Base-by-base conservation (phyloP, 2,113 vertebrate species). In the Zosterops borbonicus region DNA sequence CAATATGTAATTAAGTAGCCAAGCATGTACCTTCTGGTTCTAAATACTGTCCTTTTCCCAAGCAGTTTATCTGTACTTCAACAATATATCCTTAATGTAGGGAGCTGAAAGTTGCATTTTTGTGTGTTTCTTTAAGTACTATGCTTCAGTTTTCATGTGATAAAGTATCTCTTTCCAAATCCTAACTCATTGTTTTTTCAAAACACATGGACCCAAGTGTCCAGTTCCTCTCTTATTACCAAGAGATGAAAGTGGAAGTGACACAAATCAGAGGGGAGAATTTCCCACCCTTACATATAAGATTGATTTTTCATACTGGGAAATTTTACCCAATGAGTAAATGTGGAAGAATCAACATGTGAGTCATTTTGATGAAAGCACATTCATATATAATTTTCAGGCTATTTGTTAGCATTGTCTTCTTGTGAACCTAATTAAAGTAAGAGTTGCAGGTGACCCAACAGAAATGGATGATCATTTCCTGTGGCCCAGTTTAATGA, bases 371-470 rank as follows among this genome's bases (percentile, higher is more conserved):
- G 35, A 67, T 73, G 79, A 74, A 91, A 91, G 19, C 27, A 87
- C 12, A 70, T 68, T 79, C 20, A 23, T 82, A 39, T 60, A 64
- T 87, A 2, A 56, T 89, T 92, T 79, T 75, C 58, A 60, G 58
- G 58, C 75, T 95, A 73, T 86, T 91, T 94, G 70, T 92, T 75
- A 81, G 62, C 62, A 64, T 21, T 52, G 71, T 58, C 59, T 92
- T 69, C 84, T 89, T 74, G 83, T 94, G 83, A 96, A 63, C 50
- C 44, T 78, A 70, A 87, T 92, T 93, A 96, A 92, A 71, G 44
- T 88, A 87, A 83, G 73, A 93, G 71, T 95, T 92, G 73, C 81
- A 93, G 81, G 88, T 95, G 91, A 96, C 91, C 74, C 88, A 89
- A 47, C 68, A 91, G 60, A 75, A 89, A 91, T 1, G 2, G 74